Conservation (phyloP, 2,888 invertebrate species). For the Lampropteryx suffumata region DNA sequence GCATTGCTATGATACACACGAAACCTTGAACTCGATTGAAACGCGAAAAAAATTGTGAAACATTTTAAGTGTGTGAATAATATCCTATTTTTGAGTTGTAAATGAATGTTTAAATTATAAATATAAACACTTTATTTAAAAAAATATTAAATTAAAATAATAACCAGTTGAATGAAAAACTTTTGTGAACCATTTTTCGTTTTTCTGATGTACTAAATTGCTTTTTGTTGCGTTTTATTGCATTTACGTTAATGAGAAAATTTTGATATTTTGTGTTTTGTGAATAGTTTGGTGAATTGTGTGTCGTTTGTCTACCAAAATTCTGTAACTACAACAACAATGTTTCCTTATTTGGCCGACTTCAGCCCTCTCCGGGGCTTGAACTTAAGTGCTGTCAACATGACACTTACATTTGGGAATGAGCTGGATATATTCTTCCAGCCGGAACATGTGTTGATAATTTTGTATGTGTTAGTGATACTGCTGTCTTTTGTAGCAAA, state of each 20-base stretch:
- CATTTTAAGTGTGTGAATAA: constrained; percentile 1
- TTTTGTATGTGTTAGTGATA: constrained; percentile 85
- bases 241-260: too few relatives aligned
- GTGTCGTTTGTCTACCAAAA: constrained; percentile 11
- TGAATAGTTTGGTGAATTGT: too few relatives aligned
- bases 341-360: constrained; percentile 40
- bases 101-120: neutral
- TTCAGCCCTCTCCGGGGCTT: constrained; percentile 28
- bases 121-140: too few relatives aligned
- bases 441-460: constrained; percentile 79
- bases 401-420: constrained; percentile 42
- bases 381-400: constrained; percentile 31
- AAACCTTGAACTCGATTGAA: constrained; percentile 27
- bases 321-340: constrained; percentile 30
- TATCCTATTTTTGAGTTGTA: constrained; percentile 5
- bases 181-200: too few relatives aligned
- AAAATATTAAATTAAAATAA: too few relatives aligned
- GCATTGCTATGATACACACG: constrained; percentile 38
- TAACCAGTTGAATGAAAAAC: too few relatives aligned
- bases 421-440: constrained; percentile 70
- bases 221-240: too few relatives aligned
- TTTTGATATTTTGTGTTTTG: too few relatives aligned
- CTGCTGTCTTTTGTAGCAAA: constrained; percentile 85
- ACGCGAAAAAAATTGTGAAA: constrained; percentile 32
- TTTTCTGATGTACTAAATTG: too few relatives aligned